phyloP scores from a whole-genome alignment of 2,888 invertebrate species.

The Plebejus melissa region DNA sequence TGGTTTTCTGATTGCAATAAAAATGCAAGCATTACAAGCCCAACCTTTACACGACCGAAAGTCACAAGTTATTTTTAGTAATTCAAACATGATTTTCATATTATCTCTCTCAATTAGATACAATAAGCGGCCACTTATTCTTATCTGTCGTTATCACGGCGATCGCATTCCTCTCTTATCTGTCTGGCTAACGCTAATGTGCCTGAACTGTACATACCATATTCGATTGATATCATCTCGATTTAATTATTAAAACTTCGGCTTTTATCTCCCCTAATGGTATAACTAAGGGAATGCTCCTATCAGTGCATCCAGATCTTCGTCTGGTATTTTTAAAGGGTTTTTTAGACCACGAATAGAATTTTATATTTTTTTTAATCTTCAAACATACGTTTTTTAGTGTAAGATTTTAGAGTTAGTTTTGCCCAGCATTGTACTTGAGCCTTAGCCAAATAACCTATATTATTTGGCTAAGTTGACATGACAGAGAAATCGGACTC shows the following conservation, averaged over 20 bases:
- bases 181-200: constrained; percentile 64
- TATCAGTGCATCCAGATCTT: not conserved
- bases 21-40: not conserved
- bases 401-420: not conserved
- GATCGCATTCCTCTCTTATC: constrained; percentile 69
- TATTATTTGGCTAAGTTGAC: not conserved
- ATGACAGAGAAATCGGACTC: constrained; percentile 45
- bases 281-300: not conserved
- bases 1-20: not conserved
- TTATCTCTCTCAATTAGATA: constrained; percentile 56
- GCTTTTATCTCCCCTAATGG: constrained; percentile 2
- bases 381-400: too few relatives aligned
- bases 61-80: constrained; percentile 29
- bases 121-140: constrained; percentile 60
- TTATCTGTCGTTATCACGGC: constrained; percentile 60
- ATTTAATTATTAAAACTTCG: constrained; percentile 47
- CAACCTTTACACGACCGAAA: constrained; percentile 10
- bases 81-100: constrained; percentile 35
- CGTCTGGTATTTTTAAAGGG: not conserved
- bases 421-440: not conserved
- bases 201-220: constrained; percentile 57
- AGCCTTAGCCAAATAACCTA: not conserved
- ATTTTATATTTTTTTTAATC: not conserved
- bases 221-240: constrained; percentile 56
- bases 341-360: not conserved